Evolutionary conservation across 1,140 invertebrate species (phyloP), one percentile per base, ranked within the genome.

Genomic region (Eriosoma lanigerum): DNA sequence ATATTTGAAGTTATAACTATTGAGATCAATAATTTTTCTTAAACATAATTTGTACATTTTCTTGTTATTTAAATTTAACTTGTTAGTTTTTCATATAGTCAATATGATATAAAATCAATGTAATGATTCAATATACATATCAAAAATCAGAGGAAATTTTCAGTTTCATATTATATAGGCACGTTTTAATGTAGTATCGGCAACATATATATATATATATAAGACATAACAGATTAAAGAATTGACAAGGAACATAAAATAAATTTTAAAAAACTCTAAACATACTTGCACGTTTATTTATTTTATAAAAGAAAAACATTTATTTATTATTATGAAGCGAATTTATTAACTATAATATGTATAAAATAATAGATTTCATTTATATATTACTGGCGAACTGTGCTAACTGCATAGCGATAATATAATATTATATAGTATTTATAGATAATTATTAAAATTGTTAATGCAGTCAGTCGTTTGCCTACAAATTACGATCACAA

Each of bases 401-500:
- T n/a, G n/a, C n/a, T n/a, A n/a, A n/a, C n/a, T n/a, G n/a, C n/a
- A 6, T 48, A 29, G 38, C 44, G 66, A 68, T 48, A 68, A 48
- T 8, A 38, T 68, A 68, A 48, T 48, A 48, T 68, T 9, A 10
- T 68, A 26, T 44, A 64, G 68, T 72, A 72, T 72, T n/a, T 26
- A 19, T 48, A 70, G 46, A 70, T 24, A 21, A 38, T 48, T 26
- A 50, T 12, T 50, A 72, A 70, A 24, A 48, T 68, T 68, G 8
- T n/a, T 38, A 68, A 54, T 52, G 29, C 70, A 54, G 46, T 75
- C 72, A 75, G 73, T 76, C 73, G 52, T 76, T 76, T 38, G 54
- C 1, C 73, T 76, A 76, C 50, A 76, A 76, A 76, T 24, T n/a
- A 52, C 10, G 48, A 73, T 52, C 29, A 73, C 50, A 73, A 73